phyloP scores from a whole-genome alignment of 2,888 invertebrate genomes.

The Pyrrhia umbra region DNA sequence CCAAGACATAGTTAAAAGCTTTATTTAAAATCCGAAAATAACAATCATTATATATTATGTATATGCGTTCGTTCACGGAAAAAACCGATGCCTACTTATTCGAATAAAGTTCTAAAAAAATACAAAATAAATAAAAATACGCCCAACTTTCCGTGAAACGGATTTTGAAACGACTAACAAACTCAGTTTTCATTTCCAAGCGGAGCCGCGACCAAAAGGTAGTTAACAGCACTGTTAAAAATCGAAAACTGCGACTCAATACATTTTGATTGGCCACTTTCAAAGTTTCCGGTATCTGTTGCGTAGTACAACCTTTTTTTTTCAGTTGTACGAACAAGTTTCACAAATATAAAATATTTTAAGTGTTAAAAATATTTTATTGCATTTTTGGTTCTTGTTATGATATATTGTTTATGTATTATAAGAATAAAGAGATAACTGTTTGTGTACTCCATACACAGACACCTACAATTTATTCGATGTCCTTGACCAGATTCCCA shows the following conservation, averaged over 20 bases:
- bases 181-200: not conserved
- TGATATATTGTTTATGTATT: too few relatives aligned
- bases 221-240: constrained; percentile 33
- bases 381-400: too few relatives aligned
- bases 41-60: too few relatives aligned
- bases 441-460: too few relatives aligned
- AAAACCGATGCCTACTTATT: not conserved
- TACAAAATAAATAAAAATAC: not conserved
- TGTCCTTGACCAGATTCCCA: too few relatives aligned
- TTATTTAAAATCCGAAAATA: too few relatives aligned
- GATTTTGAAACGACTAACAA: not conserved
- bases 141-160: not conserved
- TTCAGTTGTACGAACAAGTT: not conserved
- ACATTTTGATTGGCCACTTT: constrained; percentile 49
- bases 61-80: too few relatives aligned
- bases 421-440: too few relatives aligned
- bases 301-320: constrained; percentile 9
- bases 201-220: constrained; percentile 10
- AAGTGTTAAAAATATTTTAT: not conserved
- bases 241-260: constrained; percentile 34
- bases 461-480: too few relatives aligned
- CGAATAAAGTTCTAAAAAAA: not conserved
- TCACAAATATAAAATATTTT: not conserved
- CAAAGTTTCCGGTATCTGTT: constrained; percentile 11
- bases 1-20: too few relatives aligned